Conservation (phyloP, 2,797 vertebrate species). For the Choloepus didactylus region DNA sequence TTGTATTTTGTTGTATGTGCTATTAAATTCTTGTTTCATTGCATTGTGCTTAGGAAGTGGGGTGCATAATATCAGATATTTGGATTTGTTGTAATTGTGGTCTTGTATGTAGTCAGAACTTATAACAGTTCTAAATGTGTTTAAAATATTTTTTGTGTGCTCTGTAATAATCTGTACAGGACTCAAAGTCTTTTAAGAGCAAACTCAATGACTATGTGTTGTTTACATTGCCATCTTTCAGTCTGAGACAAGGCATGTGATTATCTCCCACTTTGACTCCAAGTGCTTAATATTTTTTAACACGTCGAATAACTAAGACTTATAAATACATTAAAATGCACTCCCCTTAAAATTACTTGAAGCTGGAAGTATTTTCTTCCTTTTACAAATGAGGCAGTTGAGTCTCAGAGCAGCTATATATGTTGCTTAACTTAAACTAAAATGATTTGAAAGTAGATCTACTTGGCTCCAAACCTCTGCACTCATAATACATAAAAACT, state of each 20-base stretch:
- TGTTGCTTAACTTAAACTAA: neutral
- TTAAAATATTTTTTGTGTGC: neutral
- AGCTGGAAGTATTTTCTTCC: neutral
- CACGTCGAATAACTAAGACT: neutral
- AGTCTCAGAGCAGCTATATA: neutral
- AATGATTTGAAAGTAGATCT: neutral
- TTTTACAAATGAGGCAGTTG: neutral
- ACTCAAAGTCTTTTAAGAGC: neutral
- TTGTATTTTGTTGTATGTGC: neutral
- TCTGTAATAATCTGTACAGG: neutral
- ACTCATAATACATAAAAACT: constrained; percentile 28
- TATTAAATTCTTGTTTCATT: neutral
- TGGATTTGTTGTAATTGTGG: neutral
- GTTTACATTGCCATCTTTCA: neutral
- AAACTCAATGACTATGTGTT: neutral
- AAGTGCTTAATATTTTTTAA: neutral
- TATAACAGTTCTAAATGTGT: neutral
- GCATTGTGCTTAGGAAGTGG: neutral
- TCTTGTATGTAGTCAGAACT: neutral
- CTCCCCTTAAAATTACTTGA: neutral
- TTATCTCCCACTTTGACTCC: neutral
- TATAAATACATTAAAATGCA: neutral
- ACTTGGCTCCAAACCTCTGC: neutral
- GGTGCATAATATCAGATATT: neutral
- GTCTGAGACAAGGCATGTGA: neutral